These are phyloP conservation scores for Nemotelus pantherinus DNA, from an alignment of 2,888 invertebrate species.

Conservation along the genomic window DNA sequence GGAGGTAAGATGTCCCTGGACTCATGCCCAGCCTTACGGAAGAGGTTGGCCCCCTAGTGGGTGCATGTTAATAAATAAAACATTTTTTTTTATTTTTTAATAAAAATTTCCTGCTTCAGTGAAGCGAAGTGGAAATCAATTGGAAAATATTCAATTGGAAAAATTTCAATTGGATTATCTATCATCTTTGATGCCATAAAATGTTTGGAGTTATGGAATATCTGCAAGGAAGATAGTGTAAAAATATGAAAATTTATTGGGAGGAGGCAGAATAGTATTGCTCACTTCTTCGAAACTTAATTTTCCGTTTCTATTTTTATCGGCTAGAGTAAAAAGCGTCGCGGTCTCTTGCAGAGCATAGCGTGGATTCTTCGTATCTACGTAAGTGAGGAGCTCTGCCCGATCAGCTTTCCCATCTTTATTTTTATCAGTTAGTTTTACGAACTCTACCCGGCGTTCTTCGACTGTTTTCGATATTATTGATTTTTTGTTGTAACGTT, in stretches of 20 bases:
- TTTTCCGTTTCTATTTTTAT: constrained; percentile 73
- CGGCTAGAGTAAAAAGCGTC: constrained; percentile 75
- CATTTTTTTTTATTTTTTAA: too few species aligned
- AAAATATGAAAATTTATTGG: not conserved
- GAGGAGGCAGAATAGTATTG: too few species aligned
- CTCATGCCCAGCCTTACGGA: too few species aligned
- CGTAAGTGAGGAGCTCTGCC: constrained; percentile 77
- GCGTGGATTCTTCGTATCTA: constrained; percentile 77
- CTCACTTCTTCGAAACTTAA: constrained; percentile 73
- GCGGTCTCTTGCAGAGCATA: constrained; percentile 80
- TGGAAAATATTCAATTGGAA: too few species aligned
- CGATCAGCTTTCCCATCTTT: constrained; percentile 78
- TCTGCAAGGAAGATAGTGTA: constrained; percentile 8
- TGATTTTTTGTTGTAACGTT: constrained; percentile 61
- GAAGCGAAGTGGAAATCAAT: too few species aligned
- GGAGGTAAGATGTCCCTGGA: too few species aligned
- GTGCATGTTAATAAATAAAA: too few species aligned
- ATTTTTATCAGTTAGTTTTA: constrained; percentile 76
- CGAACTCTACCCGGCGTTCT: constrained; percentile 74
- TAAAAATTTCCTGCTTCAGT: too few species aligned
- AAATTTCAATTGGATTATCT: constrained; percentile 76
- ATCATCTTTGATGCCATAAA: constrained; percentile 81
- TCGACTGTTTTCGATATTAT: constrained; percentile 69
- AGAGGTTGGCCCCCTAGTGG: too few species aligned
- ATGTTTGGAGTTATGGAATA: constrained; percentile 75